Evolutionary conservation across 2,888 invertebrate species (phyloP).

Genomic region (Drepana falcataria): DNA sequence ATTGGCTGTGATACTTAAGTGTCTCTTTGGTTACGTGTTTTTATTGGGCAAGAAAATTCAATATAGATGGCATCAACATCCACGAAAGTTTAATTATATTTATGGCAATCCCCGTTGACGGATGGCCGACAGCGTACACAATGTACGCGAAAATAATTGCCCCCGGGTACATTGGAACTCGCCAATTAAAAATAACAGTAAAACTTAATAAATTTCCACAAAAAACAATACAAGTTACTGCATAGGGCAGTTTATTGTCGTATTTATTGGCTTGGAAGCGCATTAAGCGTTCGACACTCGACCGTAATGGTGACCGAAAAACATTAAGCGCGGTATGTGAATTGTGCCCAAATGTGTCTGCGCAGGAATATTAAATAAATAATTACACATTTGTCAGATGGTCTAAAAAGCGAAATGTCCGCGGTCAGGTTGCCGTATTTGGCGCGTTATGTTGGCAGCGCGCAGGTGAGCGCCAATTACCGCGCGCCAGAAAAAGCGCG

Average conservation of each 20-base stretch:
- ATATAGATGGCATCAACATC: neutral
- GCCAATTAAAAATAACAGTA: constrained; percentile 42
- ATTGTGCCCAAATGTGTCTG: constrained; percentile 68
- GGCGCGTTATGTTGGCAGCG: constrained; percentile 47
- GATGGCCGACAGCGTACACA: neutral
- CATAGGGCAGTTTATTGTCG: constrained; percentile 28
- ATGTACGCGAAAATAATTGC: neutral
- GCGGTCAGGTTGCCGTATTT: constrained; percentile 60
- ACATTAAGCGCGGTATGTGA: constrained; percentile 58
- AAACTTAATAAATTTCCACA: constrained; percentile 41
- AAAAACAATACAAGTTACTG: constrained; percentile 27
- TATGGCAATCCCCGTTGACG: neutral
- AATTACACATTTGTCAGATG: constrained; percentile 79
- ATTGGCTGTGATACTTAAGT: too few species aligned
- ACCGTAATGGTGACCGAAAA: constrained; percentile 47
- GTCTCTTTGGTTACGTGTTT: too few species aligned
- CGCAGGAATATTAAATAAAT: constrained; percentile 73
- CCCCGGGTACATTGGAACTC: constrained; percentile 21
- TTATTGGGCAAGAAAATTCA: neutral
- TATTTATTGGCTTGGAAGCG: constrained; percentile 32
- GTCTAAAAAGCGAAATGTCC: constrained; percentile 68
- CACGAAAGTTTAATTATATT: neutral
- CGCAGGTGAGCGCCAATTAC: constrained; percentile 75
- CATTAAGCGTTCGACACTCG: constrained; percentile 42
- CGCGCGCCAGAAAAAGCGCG: constrained; percentile 63